Percentiles rank a stretch among this genome's conserved stretches.
phyloP scores from a whole-genome alignment of 2,888 invertebrate species.

The Acleris laterana region DNA sequence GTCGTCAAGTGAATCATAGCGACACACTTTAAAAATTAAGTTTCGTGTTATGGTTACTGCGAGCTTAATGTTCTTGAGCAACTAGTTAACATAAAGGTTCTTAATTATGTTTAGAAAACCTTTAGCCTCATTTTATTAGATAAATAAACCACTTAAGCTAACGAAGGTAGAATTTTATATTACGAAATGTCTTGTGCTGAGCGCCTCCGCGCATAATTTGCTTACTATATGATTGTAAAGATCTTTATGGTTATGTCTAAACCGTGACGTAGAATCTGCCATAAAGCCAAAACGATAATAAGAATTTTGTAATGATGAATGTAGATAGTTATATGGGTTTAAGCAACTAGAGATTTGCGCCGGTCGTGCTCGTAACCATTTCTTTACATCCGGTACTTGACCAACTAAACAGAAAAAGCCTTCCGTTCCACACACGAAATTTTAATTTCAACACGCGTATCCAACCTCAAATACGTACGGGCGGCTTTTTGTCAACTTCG shows the following conservation, averaged over 20 bases:
- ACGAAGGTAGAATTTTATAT: slow-evolving; percentile 13
- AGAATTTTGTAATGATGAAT: slow-evolving; percentile 48
- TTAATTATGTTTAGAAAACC: slow-evolving; percentile 28
- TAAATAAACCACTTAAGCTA: slow-evolving; percentile 24
- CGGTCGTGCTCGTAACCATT: slow-evolving; percentile 53
- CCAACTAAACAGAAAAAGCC: slow-evolving; percentile 69
- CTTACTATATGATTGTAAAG: slow-evolving; percentile 14
- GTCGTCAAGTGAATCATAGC: background rate
- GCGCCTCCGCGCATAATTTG: slow-evolving; percentile 18
- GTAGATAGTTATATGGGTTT: slow-evolving; percentile 43
- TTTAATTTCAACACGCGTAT: slow-evolving; percentile 66
- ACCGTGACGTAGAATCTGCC: slow-evolving; percentile 56
- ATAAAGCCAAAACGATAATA: slow-evolving; percentile 49
- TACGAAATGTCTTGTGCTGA: slow-evolving; percentile 1
- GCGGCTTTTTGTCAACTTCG: slow-evolving; percentile 72
- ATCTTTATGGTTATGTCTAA: slow-evolving; percentile 49
- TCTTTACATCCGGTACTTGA: slow-evolving; percentile 74
- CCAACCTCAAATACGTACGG: slow-evolving; percentile 47
- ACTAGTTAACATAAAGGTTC: slow-evolving; percentile 16
- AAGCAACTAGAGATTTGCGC: slow-evolving; percentile 50
- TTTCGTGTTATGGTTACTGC: no score
- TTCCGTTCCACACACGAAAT: slow-evolving; percentile 79
- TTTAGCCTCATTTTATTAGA: slow-evolving; percentile 12
- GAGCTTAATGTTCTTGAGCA: background rate
- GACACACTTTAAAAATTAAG: no score